Evolutionary conservation across 2,113 vertebrate genomes (phyloP).

Genomic region (Trematocara macrostoma): DNA sequence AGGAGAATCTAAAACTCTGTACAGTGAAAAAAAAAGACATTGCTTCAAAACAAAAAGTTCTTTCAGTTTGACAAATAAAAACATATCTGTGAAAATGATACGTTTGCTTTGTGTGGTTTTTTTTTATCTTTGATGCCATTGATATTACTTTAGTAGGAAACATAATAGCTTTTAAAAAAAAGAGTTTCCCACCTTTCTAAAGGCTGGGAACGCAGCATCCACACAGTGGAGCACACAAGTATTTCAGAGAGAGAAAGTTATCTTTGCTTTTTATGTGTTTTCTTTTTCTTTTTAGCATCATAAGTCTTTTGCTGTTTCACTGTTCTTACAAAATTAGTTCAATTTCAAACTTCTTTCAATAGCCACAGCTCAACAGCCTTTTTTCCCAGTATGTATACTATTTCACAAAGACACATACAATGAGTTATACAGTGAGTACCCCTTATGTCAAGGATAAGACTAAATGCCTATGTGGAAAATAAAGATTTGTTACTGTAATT

Average conservation of each 20-base stretch:
- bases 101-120: not conserved
- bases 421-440: not conserved
- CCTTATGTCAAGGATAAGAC: not conserved
- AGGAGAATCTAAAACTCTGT: slow-evolving; percentile 53
- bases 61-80: slow-evolving; percentile 79
- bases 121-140: not conserved
- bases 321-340: not conserved
- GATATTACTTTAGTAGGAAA: not conserved
- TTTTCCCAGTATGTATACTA: not conserved
- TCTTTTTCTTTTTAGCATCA: not conserved
- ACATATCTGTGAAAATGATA: slow-evolving; percentile 67
- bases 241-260: not conserved
- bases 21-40: slow-evolving; percentile 62
- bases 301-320: not conserved
- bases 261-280: not conserved
- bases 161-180: not conserved
- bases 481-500: not conserved
- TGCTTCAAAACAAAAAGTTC: slow-evolving; percentile 63
- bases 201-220: not conserved
- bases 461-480: not conserved
- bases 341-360: not conserved
- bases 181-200: not conserved
- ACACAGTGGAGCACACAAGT: not conserved
- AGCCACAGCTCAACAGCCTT: not conserved
- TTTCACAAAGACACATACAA: not conserved